Conservation (phyloP, 2,888 invertebrate species). For the Criorhina ranunculi region DNA sequence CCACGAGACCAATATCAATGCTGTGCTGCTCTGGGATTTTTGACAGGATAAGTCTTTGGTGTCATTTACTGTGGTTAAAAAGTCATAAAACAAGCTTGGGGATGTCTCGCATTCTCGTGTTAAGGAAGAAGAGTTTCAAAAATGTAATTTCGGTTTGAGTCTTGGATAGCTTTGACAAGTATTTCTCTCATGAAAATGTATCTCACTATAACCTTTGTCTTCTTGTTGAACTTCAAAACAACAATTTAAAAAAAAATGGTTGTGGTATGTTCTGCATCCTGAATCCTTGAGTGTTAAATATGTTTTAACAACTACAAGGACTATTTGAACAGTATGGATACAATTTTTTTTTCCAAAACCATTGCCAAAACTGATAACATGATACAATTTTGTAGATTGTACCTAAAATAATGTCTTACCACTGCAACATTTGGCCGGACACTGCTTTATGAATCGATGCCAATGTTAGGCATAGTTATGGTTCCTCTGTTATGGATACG, state of each 20-base stretch:
- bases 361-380: constrained; percentile 61
- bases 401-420: constrained; percentile 54
- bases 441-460: constrained; percentile 51
- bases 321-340: background rate
- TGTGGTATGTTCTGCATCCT: too few species aligned
- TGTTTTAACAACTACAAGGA: background rate
- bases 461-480: constrained; percentile 29
- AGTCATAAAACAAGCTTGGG: background rate
- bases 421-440: constrained; percentile 68
- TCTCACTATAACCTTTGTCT: too few species aligned
- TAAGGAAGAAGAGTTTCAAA: too few species aligned
- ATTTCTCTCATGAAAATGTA: too few species aligned
- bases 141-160: too few species aligned
- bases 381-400: constrained; percentile 21
- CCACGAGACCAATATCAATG: constrained; percentile 38
- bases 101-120: too few species aligned
- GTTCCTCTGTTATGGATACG: background rate
- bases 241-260: too few species aligned
- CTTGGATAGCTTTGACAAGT: too few species aligned
- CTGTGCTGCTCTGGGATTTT: constrained; percentile 6
- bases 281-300: background rate
- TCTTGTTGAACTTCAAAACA: too few species aligned
- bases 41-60: constrained; percentile 36
- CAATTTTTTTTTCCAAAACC: constrained; percentile 15
- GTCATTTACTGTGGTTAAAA: background rate